These are phyloP conservation scores for Laticauda colubrina DNA, from an alignment of 2,113 vertebrate genomes.

Conservation along the genomic window DNA sequence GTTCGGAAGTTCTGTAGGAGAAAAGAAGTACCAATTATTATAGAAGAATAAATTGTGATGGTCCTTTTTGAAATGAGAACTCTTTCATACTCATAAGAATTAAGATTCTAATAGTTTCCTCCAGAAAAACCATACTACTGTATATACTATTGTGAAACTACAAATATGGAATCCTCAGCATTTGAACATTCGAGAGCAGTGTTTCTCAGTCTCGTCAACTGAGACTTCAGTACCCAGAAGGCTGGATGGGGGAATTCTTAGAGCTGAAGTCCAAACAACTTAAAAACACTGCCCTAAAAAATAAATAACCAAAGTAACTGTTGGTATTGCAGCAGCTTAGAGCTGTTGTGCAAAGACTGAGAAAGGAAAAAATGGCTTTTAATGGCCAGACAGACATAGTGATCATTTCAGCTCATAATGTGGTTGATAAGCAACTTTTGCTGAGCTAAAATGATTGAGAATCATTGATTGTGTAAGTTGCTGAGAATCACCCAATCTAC, in stretches of 20 bases:
- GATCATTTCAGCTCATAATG: background rate
- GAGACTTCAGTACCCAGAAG: background rate
- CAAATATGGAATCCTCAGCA: background rate
- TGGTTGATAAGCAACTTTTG: background rate
- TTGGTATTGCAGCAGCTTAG: background rate
- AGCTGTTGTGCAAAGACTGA: background rate
- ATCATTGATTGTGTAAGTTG: background rate
- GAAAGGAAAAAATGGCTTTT: background rate
- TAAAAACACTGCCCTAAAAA: background rate
- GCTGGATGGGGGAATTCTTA: background rate
- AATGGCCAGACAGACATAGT: background rate
- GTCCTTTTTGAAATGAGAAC: background rate
- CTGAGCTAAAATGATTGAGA: background rate
- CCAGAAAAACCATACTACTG: background rate
- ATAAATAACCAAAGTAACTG: background rate
- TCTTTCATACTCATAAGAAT: background rate
- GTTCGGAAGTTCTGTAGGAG: background rate
- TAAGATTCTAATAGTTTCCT: background rate
- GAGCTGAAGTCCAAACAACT: background rate
- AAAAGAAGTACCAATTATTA: background rate
- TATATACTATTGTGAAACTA: too few species aligned
- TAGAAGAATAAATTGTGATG: background rate
- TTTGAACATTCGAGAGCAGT: background rate
- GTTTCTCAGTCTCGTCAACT: background rate
- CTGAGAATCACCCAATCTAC: background rate